Base-by-base conservation (phyloP, 1,140 invertebrate genomes). In the Saccostrea echinata region DNA sequence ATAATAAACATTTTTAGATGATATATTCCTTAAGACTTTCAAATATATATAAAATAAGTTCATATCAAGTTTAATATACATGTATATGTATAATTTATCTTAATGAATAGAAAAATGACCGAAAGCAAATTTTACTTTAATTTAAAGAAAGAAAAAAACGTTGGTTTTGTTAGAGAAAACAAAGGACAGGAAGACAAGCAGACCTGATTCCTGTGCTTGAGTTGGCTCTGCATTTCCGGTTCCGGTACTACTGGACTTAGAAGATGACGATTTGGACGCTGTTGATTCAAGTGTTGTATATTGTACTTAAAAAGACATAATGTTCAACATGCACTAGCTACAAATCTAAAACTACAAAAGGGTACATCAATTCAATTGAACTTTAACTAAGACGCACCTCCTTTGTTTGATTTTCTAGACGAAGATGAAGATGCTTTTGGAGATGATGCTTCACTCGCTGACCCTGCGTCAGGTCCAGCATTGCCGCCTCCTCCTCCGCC, bases 281-380 rank as follows among this genome's bases (percentile, higher is more conserved):
- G 68, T 30, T 76, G 68, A 76, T 27, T 76, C 68, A 76, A 76
- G 68, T 76, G 24, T 76, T 24, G 68, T 76, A 76, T 76, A 76
- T 76, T 27, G 30, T 76, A 76, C 68, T 76, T 76, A 27, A 76
- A 76, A 76, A 76, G 68, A 76, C 30, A 76, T 30, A 76, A 68
- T 6, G 12, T 33, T 30, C 9, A 33, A 13, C 27, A 30, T 76
- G 68, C 27, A 33, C 68, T 76, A 71, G 18, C 64, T 71, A 18
- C 55, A 18, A 61, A 18, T 16, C 16, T 61, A 61, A 21, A 61
- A 6, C 55, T 61, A 76, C 13, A 76, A 30, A 33, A n/a, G 24
- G 1, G 24, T 13, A 71, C 11, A 9, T 11, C n/a, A 11, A 64
- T 1, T 24, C 11, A 71, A 30, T 27, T 30, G n/a, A 71, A 71